Percentiles rank a stretch among this genome's conserved stretches.
Conservation (phyloP, 1,140 invertebrate genomes). For the Tetragonula clypearis region DNA sequence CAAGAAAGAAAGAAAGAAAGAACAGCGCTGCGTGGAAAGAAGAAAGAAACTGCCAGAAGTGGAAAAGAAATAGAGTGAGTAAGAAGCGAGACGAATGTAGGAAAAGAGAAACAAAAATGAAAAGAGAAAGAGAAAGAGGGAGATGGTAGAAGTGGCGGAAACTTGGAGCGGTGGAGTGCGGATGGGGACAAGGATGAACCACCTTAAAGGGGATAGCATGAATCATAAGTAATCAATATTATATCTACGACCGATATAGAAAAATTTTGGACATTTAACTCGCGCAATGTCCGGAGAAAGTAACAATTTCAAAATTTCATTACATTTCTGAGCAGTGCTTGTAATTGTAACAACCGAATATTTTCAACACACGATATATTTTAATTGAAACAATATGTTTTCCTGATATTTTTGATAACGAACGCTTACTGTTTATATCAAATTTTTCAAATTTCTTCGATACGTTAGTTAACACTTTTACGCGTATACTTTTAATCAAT, state of each 20-base stretch:
- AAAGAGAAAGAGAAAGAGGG: slow-evolving; percentile 50
- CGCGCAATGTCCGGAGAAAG: too few relatives aligned
- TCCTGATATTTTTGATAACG: not conserved
- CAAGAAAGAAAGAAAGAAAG: slow-evolving; percentile 30
- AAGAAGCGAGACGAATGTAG: slow-evolving; percentile 45
- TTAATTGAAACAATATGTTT: not conserved
- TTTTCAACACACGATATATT: not conserved
- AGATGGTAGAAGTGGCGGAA: slow-evolving; percentile 66
- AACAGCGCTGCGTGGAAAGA: not conserved
- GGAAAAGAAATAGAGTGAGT: slow-evolving; percentile 49
- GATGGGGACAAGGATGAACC: slow-evolving; percentile 79
- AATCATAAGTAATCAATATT: slow-evolving; percentile 81
- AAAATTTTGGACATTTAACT: slow-evolving; percentile 52
- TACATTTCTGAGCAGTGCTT: not conserved
- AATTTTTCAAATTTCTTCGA: not conserved
- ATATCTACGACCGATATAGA: slow-evolving; percentile 63
- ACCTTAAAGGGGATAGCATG: slow-evolving; percentile 80
- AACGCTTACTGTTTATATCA: not conserved
- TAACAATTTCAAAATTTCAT: not conserved
- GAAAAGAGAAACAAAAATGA: slow-evolving; percentile 51
- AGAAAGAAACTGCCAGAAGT: slow-evolving; percentile 46
- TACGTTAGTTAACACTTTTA: not conserved
- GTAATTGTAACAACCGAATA: not conserved
- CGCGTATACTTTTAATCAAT: not conserved
- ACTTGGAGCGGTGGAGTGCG: slow-evolving; percentile 65